A percentile compares a stretch with the other conserved stretches of the same genome.
These are phyloP conservation scores for Sylvia borin DNA, from an alignment of 2,797 vertebrate species.

Conservation along the genomic window DNA sequence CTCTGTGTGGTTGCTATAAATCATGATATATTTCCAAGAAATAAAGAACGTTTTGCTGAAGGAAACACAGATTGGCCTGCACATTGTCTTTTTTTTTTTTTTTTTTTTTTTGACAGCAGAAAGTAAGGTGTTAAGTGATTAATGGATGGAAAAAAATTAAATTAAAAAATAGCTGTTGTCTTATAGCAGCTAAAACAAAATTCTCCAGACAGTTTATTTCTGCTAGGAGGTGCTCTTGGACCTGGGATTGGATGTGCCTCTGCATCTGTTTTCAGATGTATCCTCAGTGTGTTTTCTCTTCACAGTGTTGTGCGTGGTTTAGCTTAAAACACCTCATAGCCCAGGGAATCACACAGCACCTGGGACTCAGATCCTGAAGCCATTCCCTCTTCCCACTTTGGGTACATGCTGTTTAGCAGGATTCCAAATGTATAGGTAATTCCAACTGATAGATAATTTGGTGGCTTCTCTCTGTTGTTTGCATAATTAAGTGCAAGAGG, in stretches of 20 bases:
- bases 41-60: neutral
- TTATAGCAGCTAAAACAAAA: neutral
- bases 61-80: neutral
- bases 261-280: neutral
- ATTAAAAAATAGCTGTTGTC: neutral
- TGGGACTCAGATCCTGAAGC: neutral
- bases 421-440: neutral
- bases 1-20: neutral
- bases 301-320: accelerated
- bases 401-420: neutral
- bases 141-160: neutral
- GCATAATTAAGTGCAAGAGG: neutral
- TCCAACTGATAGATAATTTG: too few relatives aligned
- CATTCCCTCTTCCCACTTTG: neutral
- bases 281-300: neutral
- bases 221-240: neutral
- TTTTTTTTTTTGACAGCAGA: neutral
- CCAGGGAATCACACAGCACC: neutral
- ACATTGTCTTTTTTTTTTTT: neutral
- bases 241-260: neutral
- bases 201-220: neutral
- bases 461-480: neutral
- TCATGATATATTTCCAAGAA: neutral
- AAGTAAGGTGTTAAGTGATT: neutral
- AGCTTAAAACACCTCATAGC: neutral